phyloP scores from a whole-genome alignment of 2,797 vertebrate genomes.

The Gastrophryne carolinensis region DNA sequence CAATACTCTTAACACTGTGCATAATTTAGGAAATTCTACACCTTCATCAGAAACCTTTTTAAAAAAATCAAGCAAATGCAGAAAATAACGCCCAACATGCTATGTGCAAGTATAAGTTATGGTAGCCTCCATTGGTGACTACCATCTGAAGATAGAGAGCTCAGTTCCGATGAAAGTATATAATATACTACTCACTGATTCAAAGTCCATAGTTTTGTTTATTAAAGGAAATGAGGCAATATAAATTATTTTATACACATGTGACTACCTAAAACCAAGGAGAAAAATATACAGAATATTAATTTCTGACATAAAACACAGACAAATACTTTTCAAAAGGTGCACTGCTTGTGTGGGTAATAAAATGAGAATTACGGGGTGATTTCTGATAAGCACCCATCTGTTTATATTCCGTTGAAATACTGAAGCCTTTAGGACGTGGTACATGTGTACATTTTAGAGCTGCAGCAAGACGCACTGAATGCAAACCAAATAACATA shows the following conservation, averaged over 20 bases:
- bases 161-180: no score
- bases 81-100: no score
- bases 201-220: conserved; percentile 31
- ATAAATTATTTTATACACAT: conserved; percentile 43
- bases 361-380: not conserved
- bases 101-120: no score
- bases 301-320: conserved; percentile 21
- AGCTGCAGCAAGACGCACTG: not conserved
- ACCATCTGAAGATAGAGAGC: no score
- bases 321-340: not conserved
- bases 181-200: no score
- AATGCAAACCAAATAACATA: not conserved
- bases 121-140: no score
- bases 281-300: conserved; percentile 31
- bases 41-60: no score
- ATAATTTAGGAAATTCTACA: no score
- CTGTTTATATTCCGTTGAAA: not conserved
- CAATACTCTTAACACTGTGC: no score
- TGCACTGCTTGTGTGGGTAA: conserved; percentile 1
- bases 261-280: not conserved
- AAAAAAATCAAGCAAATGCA: no score
- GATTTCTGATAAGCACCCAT: not conserved
- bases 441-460: not conserved
- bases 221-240: conserved; percentile 22
- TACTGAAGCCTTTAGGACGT: not conserved